phyloP scores from a whole-genome alignment of 2,888 invertebrate species.

The Acronicta psi region DNA sequence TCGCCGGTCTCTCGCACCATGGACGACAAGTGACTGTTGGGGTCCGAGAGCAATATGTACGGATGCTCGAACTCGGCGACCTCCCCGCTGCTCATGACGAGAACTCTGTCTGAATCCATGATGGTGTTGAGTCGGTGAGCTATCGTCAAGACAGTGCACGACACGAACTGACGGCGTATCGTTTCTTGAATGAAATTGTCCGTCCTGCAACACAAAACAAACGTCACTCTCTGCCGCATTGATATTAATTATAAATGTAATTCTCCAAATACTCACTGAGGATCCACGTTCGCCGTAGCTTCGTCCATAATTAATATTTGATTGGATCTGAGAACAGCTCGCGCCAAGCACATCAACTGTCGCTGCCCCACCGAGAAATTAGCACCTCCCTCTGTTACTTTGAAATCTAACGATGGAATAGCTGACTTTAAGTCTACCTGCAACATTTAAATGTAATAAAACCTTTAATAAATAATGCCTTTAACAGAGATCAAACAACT shows the following conservation, averaged over 20 bases:
- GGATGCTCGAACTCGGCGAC: slow-evolving; percentile 91
- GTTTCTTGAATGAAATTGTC: slow-evolving; percentile 95
- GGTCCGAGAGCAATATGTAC: slow-evolving; percentile 85
- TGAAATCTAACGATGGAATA: slow-evolving; percentile 90
- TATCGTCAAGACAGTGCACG: slow-evolving; percentile 96
- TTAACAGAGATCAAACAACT: slow-evolving; percentile 24
- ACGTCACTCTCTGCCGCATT: slow-evolving; percentile 11
- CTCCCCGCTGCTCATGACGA: slow-evolving; percentile 90
- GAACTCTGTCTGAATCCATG: slow-evolving; percentile 95
- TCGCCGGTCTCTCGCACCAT: slow-evolving; percentile 90
- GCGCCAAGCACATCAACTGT: slow-evolving; percentile 96
- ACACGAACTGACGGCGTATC: slow-evolving; percentile 93
- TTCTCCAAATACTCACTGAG: slow-evolving; percentile 86
- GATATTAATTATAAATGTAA: slow-evolving; percentile 12
- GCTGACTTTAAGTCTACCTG: slow-evolving; percentile 93
- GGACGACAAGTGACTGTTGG: slow-evolving; percentile 86
- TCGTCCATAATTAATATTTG: slow-evolving; percentile 96
- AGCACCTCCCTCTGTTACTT: slow-evolving; percentile 92
- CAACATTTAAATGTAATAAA: slow-evolving; percentile 44
- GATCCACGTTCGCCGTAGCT: slow-evolving; percentile 98
- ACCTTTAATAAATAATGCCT: slow-evolving; percentile 24
- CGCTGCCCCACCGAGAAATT: slow-evolving; percentile 97
- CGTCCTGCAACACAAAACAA: slow-evolving; percentile 83
- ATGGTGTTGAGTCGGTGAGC: slow-evolving; percentile 98
- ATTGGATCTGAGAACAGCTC: slow-evolving; percentile 95